These are phyloP conservation scores for Thymelicus acteon DNA, from an alignment of 2,888 invertebrate genomes.

Conservation along the genomic window DNA sequence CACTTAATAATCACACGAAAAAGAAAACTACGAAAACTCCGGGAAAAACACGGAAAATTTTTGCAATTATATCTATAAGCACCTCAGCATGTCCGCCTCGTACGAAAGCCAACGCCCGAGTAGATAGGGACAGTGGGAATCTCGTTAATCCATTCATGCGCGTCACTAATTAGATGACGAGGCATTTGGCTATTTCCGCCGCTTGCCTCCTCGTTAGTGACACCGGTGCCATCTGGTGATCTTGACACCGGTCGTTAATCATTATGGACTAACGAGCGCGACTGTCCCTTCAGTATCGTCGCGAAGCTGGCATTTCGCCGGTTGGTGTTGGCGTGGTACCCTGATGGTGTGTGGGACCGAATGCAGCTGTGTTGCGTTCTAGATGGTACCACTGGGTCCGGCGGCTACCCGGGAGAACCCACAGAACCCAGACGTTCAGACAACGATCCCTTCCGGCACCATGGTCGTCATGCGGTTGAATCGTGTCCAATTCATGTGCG, in stretches of 20 bases:
- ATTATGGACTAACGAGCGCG: neutral
- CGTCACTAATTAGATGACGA: slow-evolving; percentile 59
- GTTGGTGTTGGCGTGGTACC: neutral
- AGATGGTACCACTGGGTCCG: slow-evolving; percentile 42
- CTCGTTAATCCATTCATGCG: no score
- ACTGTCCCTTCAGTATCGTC: slow-evolving; percentile 7
- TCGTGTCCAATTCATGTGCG: slow-evolving; percentile 41
- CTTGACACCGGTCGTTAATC: no score
- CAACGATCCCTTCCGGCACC: neutral
- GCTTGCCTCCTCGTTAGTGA: no score
- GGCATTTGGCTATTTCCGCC: neutral
- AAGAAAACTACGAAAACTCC: no score
- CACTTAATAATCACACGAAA: no score
- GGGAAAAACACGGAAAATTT: no score
- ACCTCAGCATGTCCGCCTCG: no score
- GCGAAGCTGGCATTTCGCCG: neutral
- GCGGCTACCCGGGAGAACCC: slow-evolving; percentile 22
- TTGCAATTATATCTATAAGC: no score
- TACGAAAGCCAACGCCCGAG: no score
- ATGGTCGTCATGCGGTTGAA: slow-evolving; percentile 39
- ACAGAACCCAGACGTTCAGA: slow-evolving; percentile 6
- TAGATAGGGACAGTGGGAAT: no score
- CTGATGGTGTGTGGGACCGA: neutral
- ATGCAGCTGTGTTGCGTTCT: neutral
- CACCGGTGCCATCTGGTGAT: no score